Base-by-base conservation (phyloP, 2,113 vertebrate species). In the Regulus satrapa region DNA sequence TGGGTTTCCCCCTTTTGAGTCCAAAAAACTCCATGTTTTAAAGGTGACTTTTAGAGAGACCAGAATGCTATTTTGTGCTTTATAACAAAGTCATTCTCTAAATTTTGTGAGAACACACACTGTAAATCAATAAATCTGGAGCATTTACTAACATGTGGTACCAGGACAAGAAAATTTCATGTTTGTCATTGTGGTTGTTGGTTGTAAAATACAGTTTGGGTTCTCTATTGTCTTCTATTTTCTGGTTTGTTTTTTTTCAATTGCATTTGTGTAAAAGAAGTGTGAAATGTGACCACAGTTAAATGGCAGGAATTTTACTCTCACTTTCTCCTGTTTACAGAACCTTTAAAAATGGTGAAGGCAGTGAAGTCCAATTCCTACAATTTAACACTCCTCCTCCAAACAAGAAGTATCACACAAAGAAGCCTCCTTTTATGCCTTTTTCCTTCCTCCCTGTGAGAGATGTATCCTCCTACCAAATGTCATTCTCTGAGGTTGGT, bases 211-310 rank as follows among this genome's bases (percentile, higher is more conserved):
- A 41, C 78, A 66, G 59, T 78, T 67, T 75, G 63, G n/a, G 78
- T 93, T 90, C 52, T 92, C 91, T 87, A 79, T 85, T 97, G 89
- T 91, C 56, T 95, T 94, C 83, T 88, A 72, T 45, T 91, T 88
- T 86, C 63, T 68, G 5, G 11, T 38, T 58, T 58, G 12, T 1
- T 41, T 67, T 43, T 55, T 81, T 91, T 72, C 48, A 92, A 72
- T 85, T 83, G 67, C 46, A 86, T 94, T 95, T 92, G 88, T 93
- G 73, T 78, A 83, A 91, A 81, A 77, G 58, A 86, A 96, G 94
- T 62, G 85, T 88, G 92, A 95, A 95, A 94, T 95, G 55, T 87
- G 43, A 89, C 85, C 87, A 89, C 92, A 96, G 56, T 32, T 94
- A 77, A 91, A 89, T 63, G 67, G 75, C 32, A 96, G 25, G 76